Percentiles rank a stretch among this genome's conserved stretches.
These are phyloP conservation scores for Heliconius charithonia DNA, from an alignment of 2,888 invertebrate species.

Conservation along the genomic window DNA sequence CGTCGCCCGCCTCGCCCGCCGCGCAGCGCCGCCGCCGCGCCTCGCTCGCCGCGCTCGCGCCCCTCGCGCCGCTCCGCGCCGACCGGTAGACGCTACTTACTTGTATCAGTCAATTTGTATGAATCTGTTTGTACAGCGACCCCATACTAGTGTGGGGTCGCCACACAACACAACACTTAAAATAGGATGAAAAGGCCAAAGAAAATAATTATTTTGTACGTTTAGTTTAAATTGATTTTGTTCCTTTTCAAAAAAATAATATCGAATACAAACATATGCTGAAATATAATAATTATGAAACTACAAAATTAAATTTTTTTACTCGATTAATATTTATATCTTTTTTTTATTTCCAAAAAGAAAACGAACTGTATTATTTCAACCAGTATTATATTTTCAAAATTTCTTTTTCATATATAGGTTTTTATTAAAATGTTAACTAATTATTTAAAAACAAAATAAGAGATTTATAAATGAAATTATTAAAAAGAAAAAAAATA, in stretches of 20 bases:
- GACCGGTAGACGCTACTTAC: no score
- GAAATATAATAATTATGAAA: not conserved
- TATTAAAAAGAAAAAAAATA: not conserved
- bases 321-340: not conserved
- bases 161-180: no score
- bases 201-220: not conserved
- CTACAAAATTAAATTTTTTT: not conserved
- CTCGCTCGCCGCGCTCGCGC: conserved; percentile 69
- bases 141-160: no score
- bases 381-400: not conserved
- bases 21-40: conserved; percentile 80
- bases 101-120: no score
- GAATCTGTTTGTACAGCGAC: no score
- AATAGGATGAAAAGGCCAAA: not conserved
- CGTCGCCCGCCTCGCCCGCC: conserved; percentile 66
- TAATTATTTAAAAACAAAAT: not conserved
- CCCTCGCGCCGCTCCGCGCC: conserved; percentile 57
- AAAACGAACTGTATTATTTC: not conserved
- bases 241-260: no score
- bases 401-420: not conserved
- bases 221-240: no score
- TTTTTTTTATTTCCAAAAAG: not conserved
- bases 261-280: no score
- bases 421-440: not conserved
- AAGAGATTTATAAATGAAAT: not conserved